Evolutionary conservation across 2,113 vertebrate genomes (phyloP).

Genomic region (Nycticorax nycticorax): DNA sequence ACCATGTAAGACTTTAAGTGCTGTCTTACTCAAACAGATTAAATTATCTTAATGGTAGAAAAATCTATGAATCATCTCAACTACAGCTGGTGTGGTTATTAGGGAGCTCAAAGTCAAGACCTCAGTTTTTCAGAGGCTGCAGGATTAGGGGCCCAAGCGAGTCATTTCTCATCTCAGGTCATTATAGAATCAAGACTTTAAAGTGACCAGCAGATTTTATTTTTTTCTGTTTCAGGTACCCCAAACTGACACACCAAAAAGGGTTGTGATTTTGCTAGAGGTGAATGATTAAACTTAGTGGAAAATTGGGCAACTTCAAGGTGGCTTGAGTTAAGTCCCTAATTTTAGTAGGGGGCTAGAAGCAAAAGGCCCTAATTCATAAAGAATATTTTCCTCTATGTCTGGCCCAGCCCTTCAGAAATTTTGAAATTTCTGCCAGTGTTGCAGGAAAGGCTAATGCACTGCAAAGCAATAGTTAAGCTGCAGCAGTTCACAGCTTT

Average conservation of each 20-base stretch:
- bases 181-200: not conserved
- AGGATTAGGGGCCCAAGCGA: not conserved
- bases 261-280: not conserved
- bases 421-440: not conserved
- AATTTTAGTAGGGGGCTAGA: not conserved
- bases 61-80: conserved; percentile 46
- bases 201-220: not conserved
- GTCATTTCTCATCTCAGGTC: not conserved
- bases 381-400: not conserved
- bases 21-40: conserved; percentile 30
- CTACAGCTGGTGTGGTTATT: conserved; percentile 18
- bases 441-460: not conserved
- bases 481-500: not conserved
- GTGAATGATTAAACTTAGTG: not conserved
- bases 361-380: not conserved
- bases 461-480: not conserved
- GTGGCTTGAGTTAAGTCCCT: not conserved
- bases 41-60: conserved; percentile 39
- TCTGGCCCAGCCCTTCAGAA: not conserved
- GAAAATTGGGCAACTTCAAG: not conserved
- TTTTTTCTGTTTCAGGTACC: not conserved
- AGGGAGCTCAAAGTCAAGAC: not conserved
- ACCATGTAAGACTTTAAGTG: not conserved
- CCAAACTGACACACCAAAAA: not conserved
- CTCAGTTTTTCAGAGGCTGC: not conserved